Evolutionary conservation across 2,797 vertebrate species (phyloP).

Genomic region (Podarcis siculus): DNA sequence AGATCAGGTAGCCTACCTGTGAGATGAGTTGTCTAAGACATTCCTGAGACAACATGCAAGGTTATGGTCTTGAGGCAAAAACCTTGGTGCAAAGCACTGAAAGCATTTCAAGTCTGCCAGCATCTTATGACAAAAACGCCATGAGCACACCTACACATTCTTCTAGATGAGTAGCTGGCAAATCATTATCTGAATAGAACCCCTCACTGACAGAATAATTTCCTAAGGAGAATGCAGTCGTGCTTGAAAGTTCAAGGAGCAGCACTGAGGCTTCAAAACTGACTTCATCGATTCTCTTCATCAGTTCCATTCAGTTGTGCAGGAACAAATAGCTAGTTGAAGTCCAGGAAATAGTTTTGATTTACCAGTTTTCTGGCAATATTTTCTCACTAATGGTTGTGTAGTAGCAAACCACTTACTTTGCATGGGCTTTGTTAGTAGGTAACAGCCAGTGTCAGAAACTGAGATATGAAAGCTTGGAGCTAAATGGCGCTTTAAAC

Average conservation of each 20-base stretch:
- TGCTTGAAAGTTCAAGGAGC: not conserved
- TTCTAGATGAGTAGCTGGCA: not conserved
- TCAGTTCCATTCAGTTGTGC: not conserved
- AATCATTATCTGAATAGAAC: not conserved
- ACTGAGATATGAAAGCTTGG: no score
- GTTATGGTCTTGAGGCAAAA: not conserved
- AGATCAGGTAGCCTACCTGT: not conserved
- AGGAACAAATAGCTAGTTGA: not conserved
- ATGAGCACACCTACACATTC: not conserved
- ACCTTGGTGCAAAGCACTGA: not conserved
- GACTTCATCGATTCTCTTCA: not conserved
- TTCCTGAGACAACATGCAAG: not conserved
- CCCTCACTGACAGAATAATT: not conserved
- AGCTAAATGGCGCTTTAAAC: no score
- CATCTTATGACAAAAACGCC: not conserved
- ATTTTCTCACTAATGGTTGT: not conserved
- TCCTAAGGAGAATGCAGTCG: not conserved
- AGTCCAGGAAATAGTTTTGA: not conserved
- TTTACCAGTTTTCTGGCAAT: no score
- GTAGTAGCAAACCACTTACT: no score
- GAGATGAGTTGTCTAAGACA: not conserved
- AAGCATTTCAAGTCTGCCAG: not conserved
- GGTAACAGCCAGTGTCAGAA: no score
- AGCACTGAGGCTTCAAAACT: not conserved
- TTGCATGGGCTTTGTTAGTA: no score